phyloP scores from a whole-genome alignment of 2,797 vertebrate species.

The Sebastes alutus region DNA sequence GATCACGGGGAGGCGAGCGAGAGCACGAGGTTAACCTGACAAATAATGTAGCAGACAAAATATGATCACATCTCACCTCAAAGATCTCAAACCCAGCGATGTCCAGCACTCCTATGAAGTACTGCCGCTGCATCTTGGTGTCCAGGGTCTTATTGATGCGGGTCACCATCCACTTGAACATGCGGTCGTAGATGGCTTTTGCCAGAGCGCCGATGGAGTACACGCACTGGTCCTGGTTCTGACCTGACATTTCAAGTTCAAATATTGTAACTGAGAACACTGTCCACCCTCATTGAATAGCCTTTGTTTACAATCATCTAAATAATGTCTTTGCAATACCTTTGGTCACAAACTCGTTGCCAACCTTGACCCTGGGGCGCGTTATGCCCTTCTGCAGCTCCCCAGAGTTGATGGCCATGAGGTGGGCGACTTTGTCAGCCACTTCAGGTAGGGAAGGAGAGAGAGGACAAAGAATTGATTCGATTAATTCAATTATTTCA shows the following conservation, averaged over 20 bases:
- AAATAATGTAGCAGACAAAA: background rate
- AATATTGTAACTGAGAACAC: background rate
- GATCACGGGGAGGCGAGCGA: background rate
- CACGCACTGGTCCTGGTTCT: constrained; percentile 79
- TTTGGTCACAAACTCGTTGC: constrained; percentile 82
- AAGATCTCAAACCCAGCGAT: constrained; percentile 84
- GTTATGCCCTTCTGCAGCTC: constrained; percentile 79
- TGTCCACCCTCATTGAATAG: rapidly evolving
- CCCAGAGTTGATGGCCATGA: constrained; percentile 74
- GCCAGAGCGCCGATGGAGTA: constrained; percentile 77
- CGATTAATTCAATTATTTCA: background rate
- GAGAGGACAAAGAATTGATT: background rate
- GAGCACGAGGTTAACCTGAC: background rate
- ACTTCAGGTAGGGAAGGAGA: constrained; percentile 35
- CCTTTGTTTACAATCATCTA: background rate
- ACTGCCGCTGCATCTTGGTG: constrained; percentile 82
- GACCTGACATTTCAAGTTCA: constrained; percentile 51
- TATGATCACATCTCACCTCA: constrained; percentile 58
- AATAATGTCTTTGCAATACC: constrained; percentile 23
- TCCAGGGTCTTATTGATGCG: constrained; percentile 81
- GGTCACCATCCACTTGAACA: constrained; percentile 83
- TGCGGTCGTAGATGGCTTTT: constrained; percentile 81
- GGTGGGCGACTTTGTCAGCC: constrained; percentile 80
- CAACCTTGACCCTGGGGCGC: constrained; percentile 71
- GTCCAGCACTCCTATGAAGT: constrained; percentile 82